Evolutionary conservation across 2,113 vertebrate genomes (phyloP).

Genomic region (Phaethornis superciliosus): DNA sequence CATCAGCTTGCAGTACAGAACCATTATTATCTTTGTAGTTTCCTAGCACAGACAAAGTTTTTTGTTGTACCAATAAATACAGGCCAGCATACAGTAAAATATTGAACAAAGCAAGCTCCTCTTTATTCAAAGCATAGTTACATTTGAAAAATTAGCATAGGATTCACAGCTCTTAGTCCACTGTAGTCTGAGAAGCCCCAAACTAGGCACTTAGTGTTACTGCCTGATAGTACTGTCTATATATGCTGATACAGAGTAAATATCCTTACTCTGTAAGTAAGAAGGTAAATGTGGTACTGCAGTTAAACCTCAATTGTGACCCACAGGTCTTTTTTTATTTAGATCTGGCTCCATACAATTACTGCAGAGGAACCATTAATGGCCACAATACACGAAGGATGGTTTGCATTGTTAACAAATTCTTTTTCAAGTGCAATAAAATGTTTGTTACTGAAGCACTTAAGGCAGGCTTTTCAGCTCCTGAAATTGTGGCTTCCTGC

Average conservation of each 20-base stretch:
- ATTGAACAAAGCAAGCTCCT: not conserved
- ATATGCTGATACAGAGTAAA: too few species aligned
- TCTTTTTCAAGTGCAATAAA: conserved; percentile 24
- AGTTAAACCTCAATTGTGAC: not conserved
- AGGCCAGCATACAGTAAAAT: not conserved
- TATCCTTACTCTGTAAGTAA: not conserved
- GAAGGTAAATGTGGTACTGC: not conserved
- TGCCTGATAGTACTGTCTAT: not conserved
- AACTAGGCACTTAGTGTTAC: not conserved
- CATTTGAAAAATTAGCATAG: not conserved
- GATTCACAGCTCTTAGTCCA: not conserved
- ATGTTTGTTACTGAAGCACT: conserved; percentile 53
- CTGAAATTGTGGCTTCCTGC: not conserved
- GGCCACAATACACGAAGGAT: not conserved
- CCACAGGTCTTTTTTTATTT: not conserved
- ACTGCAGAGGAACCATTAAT: not conserved
- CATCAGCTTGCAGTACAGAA: not conserved
- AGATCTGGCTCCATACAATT: not conserved
- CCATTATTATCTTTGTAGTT: not conserved
- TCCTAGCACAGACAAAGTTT: not conserved
- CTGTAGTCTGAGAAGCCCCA: not conserved
- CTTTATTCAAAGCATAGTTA: not conserved
- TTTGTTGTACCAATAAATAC: not conserved
- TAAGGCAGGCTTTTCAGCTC: conserved; percentile 15
- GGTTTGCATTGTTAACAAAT: conserved; percentile 52